These are phyloP conservation scores for Hirtodrosophila cameraria DNA, from an alignment of 2,888 invertebrate genomes.

Conservation along the genomic window DNA sequence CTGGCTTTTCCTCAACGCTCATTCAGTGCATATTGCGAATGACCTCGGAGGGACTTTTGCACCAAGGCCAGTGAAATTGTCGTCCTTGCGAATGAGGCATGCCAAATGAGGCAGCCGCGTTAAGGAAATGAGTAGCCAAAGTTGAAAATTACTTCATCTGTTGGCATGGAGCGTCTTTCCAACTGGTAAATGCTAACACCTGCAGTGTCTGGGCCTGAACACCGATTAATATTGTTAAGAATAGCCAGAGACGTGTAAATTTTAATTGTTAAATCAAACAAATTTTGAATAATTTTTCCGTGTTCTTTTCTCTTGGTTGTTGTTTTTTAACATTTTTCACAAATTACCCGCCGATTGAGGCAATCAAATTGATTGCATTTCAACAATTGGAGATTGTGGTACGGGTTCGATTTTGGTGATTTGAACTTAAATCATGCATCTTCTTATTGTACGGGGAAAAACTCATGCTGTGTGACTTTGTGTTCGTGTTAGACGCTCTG, in stretches of 20 bases:
- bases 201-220: slow-evolving; percentile 33
- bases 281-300: slow-evolving; percentile 57
- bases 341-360: slow-evolving; percentile 80
- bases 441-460: slow-evolving; percentile 6
- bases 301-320: background rate
- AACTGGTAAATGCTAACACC: slow-evolving; percentile 39
- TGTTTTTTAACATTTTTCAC: slow-evolving; percentile 55
- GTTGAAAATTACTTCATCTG: slow-evolving; percentile 64
- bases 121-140: slow-evolving; percentile 36
- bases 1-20: slow-evolving; percentile 38
- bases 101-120: slow-evolving; percentile 44
- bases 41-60: slow-evolving; percentile 50
- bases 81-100: slow-evolving; percentile 54
- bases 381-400: slow-evolving; percentile 33
- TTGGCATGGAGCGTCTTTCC: slow-evolving; percentile 2
- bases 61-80: slow-evolving; percentile 74
- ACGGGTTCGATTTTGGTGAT: slow-evolving; percentile 1
- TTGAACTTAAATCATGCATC: slow-evolving; percentile 1
- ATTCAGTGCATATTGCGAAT: slow-evolving; percentile 19
- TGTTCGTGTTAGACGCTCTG: slow-evolving; percentile 61
- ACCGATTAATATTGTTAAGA: slow-evolving; percentile 40
- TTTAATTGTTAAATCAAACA: slow-evolving; percentile 71
- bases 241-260: slow-evolving; percentile 32
- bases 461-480: slow-evolving; percentile 55
- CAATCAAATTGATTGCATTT: slow-evolving; percentile 78